Evolutionary conservation across 2,113 vertebrate species (phyloP).

Genomic region (Spea bombifrons): DNA sequence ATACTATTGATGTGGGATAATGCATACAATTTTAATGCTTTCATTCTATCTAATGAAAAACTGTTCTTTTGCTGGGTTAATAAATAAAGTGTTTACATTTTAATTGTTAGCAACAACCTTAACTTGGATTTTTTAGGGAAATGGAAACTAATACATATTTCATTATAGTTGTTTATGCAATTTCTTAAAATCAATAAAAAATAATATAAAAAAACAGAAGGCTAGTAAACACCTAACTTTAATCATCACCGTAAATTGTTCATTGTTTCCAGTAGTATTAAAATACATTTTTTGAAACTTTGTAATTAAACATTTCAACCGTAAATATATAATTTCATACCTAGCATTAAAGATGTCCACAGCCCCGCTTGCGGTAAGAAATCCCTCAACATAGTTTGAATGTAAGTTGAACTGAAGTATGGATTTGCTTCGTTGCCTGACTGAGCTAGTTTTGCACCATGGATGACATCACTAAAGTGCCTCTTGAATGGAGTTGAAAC

Average conservation of each 20-base stretch:
- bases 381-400: background rate
- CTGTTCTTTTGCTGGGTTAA: background rate
- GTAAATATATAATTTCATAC: background rate
- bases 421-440: background rate
- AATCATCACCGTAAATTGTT: background rate
- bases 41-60: background rate
- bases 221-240: background rate
- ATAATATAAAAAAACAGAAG: background rate
- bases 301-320: background rate
- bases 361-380: background rate
- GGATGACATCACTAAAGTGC: conserved; percentile 1
- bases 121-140: background rate
- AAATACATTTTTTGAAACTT: background rate
- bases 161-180: background rate
- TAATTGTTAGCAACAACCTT: background rate
- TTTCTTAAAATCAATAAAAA: too few relatives aligned
- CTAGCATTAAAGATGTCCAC: conserved; percentile 4
- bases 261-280: background rate
- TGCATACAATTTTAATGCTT: background rate
- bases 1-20: too few relatives aligned
- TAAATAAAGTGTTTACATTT: background rate
- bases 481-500: conserved; percentile 4
- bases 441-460: conserved; percentile 9
- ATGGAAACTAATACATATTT: background rate
- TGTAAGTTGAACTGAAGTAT: conserved; percentile 6